A percentile compares a stretch with the other conserved stretches of the same genome.
Conservation (phyloP, 1,140 invertebrate genomes). For the Drosophila repletoides region DNA sequence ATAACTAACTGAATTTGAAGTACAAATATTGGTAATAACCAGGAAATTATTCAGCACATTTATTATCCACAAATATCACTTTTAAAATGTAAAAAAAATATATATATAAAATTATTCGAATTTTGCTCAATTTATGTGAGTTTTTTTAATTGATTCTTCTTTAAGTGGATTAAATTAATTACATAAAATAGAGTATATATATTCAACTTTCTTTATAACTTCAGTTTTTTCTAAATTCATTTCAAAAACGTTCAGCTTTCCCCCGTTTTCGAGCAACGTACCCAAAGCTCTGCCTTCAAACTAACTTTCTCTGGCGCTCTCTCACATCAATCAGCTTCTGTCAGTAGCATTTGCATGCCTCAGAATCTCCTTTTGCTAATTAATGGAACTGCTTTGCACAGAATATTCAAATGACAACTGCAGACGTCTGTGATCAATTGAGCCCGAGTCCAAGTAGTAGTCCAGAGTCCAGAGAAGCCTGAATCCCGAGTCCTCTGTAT, state of each 20-base stretch:
- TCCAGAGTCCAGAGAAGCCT: not conserved
- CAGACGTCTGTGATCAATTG: constrained; percentile 73
- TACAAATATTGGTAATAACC: constrained; percentile 16
- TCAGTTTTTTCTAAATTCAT: too few relatives aligned
- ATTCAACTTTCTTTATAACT: too few relatives aligned
- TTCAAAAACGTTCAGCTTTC: too few relatives aligned
- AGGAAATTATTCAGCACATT: not conserved
- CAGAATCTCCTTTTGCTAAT: constrained; percentile 37
- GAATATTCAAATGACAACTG: constrained; percentile 77
- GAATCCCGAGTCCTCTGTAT: not conserved
- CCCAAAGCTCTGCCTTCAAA: not conserved
- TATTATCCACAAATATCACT: not conserved
- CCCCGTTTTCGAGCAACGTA: too few relatives aligned
- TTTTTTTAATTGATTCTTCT: too few relatives aligned
- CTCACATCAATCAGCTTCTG: constrained; percentile 20
- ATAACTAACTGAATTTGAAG: constrained; percentile 63
- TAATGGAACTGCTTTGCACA: constrained; percentile 45
- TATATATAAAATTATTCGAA: too few relatives aligned
- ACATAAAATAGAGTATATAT: too few relatives aligned
- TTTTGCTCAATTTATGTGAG: too few relatives aligned
- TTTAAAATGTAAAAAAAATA: too few relatives aligned
- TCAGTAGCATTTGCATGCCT: constrained; percentile 14
- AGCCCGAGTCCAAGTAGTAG: constrained; percentile 58
- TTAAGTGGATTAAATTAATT: too few relatives aligned
- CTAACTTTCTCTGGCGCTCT: not conserved